Conservation (phyloP, 2,888 invertebrate species). For the Agelastica alni region DNA sequence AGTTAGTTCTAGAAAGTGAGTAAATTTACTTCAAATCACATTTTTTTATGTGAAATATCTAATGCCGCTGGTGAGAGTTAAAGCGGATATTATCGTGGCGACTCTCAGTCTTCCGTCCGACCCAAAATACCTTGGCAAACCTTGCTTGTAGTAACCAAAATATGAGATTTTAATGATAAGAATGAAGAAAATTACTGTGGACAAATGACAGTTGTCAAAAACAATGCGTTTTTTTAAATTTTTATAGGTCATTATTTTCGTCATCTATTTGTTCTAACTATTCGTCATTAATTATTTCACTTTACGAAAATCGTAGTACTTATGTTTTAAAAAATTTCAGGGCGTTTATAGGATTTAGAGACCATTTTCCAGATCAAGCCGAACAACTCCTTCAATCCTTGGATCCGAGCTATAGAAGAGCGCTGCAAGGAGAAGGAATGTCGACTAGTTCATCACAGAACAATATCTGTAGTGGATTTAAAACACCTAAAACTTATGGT, state of each 20-base stretch:
- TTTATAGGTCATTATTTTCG: too few species aligned
- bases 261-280: not conserved
- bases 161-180: too few species aligned
- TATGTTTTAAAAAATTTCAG: too few species aligned
- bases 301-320: not conserved
- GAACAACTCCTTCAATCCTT: constrained; percentile 81
- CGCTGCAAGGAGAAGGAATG: constrained; percentile 63
- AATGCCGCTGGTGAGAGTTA: too few species aligned
- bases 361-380: constrained; percentile 89
- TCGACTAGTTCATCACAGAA: constrained; percentile 62
- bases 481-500: constrained; percentile 52
- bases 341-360: constrained; percentile 88
- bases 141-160: too few species aligned
- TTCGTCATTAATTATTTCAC: not conserved
- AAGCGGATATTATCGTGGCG: too few species aligned
- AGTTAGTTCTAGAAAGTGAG: constrained; percentile 78
- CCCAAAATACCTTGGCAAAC: too few species aligned
- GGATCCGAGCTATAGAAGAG: constrained; percentile 76
- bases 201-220: too few species aligned
- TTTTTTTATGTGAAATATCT: too few species aligned
- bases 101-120: too few species aligned
- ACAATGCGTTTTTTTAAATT: too few species aligned
- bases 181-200: too few species aligned
- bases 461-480: constrained; percentile 56
- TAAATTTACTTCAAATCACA: not conserved